A percentile compares a stretch with the other conserved stretches of the same genome.
Conservation (phyloP, 2,888 invertebrate genomes). For the Ligdia adustata region DNA sequence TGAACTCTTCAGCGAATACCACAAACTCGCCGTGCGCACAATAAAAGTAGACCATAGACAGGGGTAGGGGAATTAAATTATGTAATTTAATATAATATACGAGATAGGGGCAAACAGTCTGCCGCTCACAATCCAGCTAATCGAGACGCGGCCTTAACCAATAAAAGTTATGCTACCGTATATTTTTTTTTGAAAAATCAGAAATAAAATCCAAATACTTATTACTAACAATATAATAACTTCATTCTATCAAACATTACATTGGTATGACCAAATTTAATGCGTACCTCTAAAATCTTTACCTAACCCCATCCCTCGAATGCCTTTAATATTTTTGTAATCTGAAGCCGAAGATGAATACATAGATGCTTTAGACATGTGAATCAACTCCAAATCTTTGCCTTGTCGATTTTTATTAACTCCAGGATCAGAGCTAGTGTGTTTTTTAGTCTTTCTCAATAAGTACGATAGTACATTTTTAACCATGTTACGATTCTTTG, state of each 20-base stretch:
- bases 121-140: too few relatives aligned
- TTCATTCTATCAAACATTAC: conserved; percentile 30
- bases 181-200: too few relatives aligned
- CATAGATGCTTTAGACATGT: conserved; percentile 61
- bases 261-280: conserved; percentile 36
- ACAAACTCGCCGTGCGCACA: too few relatives aligned
- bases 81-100: too few relatives aligned
- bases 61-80: too few relatives aligned
- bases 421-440: conserved; percentile 61
- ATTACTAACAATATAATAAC: conserved; percentile 17
- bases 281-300: conserved; percentile 63
- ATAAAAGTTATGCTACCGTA: too few relatives aligned
- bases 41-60: too few relatives aligned
- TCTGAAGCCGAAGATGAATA: conserved; percentile 52
- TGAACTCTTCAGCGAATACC: too few relatives aligned
- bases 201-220: not conserved
- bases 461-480: conserved; percentile 58
- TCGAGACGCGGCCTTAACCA: too few relatives aligned
- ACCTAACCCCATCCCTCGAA: conserved; percentile 40
- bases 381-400: conserved; percentile 60
- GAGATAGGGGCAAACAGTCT: too few relatives aligned
- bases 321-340: conserved; percentile 34
- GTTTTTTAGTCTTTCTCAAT: conserved; percentile 49
- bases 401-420: conserved; percentile 42
- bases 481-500: conserved; percentile 59